Conservation (phyloP, 1,140 invertebrate species). For the Cryptotermes secundus region DNA sequence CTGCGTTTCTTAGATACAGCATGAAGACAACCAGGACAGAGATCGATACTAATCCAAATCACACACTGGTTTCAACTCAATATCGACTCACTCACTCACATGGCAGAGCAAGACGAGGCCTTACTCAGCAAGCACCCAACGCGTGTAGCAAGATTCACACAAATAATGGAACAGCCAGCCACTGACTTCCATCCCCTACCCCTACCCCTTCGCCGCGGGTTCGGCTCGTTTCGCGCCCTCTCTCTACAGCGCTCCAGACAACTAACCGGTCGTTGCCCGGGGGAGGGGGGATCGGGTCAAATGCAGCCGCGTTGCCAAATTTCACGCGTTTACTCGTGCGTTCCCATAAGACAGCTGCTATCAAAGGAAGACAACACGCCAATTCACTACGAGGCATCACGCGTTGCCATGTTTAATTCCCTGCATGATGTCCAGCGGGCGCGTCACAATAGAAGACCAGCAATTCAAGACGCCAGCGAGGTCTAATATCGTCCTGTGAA, state of each 20-base stretch:
- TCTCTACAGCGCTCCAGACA: constrained; percentile 23
- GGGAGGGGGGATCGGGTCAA: constrained; percentile 25
- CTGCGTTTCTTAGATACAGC: neutral
- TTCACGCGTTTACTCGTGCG: neutral
- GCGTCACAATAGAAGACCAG: neutral
- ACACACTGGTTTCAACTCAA: too few relatives aligned
- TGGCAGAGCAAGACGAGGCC: neutral
- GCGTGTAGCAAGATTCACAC: constrained; percentile 1
- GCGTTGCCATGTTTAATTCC: neutral
- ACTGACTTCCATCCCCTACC: neutral
- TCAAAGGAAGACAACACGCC: neutral
- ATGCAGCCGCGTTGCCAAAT: constrained; percentile 29
- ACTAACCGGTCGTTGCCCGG: constrained; percentile 29
- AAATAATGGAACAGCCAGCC: neutral
- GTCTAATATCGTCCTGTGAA: neutral
- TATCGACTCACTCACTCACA: neutral
- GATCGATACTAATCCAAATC: too few relatives aligned
- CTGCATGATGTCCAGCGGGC: neutral
- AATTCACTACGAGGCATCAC: neutral
- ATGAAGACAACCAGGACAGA: too few relatives aligned
- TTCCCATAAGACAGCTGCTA: neutral
- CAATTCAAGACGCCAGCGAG: neutral
- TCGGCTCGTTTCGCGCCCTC: neutral
- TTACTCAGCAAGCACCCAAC: neutral
- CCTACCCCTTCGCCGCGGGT: neutral